Conservation (phyloP, 1,140 invertebrate genomes). For the Drosophila lacertosa region DNA sequence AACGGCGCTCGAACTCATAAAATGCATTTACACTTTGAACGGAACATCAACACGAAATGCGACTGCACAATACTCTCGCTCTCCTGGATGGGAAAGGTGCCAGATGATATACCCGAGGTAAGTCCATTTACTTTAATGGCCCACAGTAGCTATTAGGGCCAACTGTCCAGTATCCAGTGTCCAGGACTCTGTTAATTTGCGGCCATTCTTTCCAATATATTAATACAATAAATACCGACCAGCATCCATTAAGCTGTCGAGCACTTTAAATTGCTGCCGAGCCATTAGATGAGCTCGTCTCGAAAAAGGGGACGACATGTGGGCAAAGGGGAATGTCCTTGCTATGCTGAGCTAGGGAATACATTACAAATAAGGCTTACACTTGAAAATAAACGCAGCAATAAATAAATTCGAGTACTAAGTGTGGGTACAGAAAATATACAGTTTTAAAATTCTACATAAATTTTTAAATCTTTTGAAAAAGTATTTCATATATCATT, state of each 20-base stretch:
- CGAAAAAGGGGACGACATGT: neutral
- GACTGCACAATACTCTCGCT: constrained; percentile 97
- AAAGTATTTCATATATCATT: too few relatives aligned
- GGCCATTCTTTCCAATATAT: constrained; percentile 51
- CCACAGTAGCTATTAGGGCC: constrained; percentile 41
- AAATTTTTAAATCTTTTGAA: too few relatives aligned
- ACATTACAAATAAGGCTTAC: too few relatives aligned
- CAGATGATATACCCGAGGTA: constrained; percentile 96
- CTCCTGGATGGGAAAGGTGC: constrained; percentile 99
- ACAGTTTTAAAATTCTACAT: too few relatives aligned
- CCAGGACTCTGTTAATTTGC: constrained; percentile 22
- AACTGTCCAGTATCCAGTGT: neutral
- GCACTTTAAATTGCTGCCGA: constrained; percentile 60
- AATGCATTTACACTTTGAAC: constrained; percentile 97
- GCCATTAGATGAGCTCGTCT: constrained; percentile 41
- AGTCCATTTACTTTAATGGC: constrained; percentile 71
- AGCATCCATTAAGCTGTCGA: constrained; percentile 70
- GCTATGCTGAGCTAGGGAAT: too few relatives aligned
- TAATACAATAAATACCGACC: constrained; percentile 76
- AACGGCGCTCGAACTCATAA: constrained; percentile 46
- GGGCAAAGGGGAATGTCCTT: too few relatives aligned
- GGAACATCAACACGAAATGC: constrained; percentile 95
- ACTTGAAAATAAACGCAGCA: too few relatives aligned
- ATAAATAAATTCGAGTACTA: too few relatives aligned
- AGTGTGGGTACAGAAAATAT: too few relatives aligned